These are phyloP conservation scores for Lymantria dispar DNA, from an alignment of 2,888 invertebrate genomes.

Conservation along the genomic window DNA sequence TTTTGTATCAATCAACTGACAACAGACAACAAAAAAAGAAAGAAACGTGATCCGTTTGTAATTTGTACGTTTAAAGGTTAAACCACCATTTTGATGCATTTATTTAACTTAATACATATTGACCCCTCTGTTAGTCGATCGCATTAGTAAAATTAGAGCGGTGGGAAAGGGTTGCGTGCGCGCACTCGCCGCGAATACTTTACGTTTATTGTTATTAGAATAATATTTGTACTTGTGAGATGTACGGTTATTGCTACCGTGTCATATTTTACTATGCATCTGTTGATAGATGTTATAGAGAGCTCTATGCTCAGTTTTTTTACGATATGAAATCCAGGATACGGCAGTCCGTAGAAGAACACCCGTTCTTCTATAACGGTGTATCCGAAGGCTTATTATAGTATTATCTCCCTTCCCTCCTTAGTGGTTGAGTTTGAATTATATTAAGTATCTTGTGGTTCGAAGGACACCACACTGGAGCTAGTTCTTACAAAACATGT, in stretches of 20 bases:
- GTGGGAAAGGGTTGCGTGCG: constrained; percentile 75
- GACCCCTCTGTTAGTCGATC: constrained; percentile 64
- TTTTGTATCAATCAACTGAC: neutral
- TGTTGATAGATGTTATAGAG: constrained; percentile 11
- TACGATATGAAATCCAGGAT: neutral
- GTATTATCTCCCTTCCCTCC: too few species aligned
- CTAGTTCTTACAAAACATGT: too few species aligned
- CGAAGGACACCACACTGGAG: too few species aligned
- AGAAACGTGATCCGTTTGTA: constrained; percentile 40
- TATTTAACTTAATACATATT: constrained; percentile 66
- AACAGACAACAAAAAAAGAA: constrained; percentile 5
- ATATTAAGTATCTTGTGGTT: too few species aligned
- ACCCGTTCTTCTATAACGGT: too few species aligned
- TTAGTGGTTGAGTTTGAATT: too few species aligned
- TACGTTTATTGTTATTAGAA: constrained; percentile 81
- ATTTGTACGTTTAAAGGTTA: constrained; percentile 66
- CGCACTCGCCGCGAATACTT: constrained; percentile 55
- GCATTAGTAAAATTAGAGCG: constrained; percentile 81
- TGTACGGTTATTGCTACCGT: constrained; percentile 66
- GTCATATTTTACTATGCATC: constrained; percentile 43
- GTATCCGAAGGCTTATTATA: too few species aligned
- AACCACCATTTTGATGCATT: constrained; percentile 64
- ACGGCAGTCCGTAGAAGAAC: too few species aligned
- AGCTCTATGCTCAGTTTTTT: constrained; percentile 7
- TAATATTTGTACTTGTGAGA: constrained; percentile 78